Percentiles rank a stretch among this genome's conserved stretches.
phyloP scores from a whole-genome alignment of 2,797 vertebrate species.

The Mormyrus hasselquistii region DNA sequence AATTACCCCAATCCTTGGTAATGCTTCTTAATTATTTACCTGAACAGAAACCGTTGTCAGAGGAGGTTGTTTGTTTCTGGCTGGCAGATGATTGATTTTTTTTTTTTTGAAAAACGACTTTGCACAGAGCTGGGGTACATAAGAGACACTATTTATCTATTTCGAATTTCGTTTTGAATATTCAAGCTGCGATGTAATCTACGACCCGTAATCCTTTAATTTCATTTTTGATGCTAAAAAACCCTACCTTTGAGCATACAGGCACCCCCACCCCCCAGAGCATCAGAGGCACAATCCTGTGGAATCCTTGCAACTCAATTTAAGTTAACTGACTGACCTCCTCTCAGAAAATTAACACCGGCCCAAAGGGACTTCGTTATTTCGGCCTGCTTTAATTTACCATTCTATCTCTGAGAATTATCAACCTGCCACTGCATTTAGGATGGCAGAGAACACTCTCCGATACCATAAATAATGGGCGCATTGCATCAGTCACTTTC shows the following conservation, averaged over 20 bases:
- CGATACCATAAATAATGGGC: not conserved
- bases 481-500: not conserved
- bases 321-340: not conserved
- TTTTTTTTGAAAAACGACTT: constrained; percentile 38
- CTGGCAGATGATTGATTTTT: constrained; percentile 31
- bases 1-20: constrained; percentile 48
- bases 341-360: not conserved
- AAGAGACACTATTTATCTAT: not conserved
- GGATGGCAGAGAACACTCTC: too few species aligned
- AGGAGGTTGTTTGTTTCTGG: constrained; percentile 21
- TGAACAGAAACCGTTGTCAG: constrained; percentile 36
- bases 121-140: constrained; percentile 20
- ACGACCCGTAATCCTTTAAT: not conserved
- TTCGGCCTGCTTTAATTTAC: not conserved
- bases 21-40: constrained; percentile 52
- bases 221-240: not conserved
- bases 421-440: not conserved
- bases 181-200: not conserved
- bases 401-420: not conserved
- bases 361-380: not conserved
- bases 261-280: not conserved
- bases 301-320: not conserved
- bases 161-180: not conserved
- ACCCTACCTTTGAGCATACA: not conserved
- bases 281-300: not conserved